Percentiles rank a stretch among this genome's conserved stretches.
Evolutionary conservation across 1,140 invertebrate species (phyloP).

Genomic region (Pentalonia nigronervosa): DNA sequence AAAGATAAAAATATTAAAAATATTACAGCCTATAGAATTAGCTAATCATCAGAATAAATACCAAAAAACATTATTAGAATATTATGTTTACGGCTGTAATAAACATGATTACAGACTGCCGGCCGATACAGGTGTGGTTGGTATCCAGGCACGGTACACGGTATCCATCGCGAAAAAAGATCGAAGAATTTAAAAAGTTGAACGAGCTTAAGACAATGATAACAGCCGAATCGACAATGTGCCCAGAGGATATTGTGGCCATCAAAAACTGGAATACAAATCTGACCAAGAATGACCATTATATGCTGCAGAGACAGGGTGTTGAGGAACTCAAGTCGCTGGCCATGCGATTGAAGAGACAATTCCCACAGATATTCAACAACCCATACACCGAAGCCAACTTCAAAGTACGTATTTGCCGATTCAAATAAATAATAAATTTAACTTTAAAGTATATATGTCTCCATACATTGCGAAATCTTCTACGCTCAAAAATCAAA

Average conservation of each 20-base stretch:
- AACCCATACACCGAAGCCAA: constrained; percentile 41
- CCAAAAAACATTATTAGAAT: background rate
- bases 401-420: constrained; percentile 44
- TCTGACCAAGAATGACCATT: constrained; percentile 48
- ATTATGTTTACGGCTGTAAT: background rate
- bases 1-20: background rate
- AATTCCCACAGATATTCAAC: constrained; percentile 60
- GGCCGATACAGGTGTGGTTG: constrained; percentile 61
- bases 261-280: constrained; percentile 60
- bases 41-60: background rate
- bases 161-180: constrained; percentile 59
- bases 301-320: constrained; percentile 59
- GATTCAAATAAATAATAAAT: background rate
- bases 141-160: constrained; percentile 62
- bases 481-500: background rate
- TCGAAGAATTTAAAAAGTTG: constrained; percentile 55
- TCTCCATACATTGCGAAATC: background rate
- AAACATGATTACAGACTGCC: constrained; percentile 60
- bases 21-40: background rate
- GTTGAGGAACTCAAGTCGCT: constrained; percentile 59
- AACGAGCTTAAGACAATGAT: constrained; percentile 6
- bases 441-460: background rate
- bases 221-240: constrained; percentile 54
- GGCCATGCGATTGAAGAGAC: constrained; percentile 59
- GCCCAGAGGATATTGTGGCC: constrained; percentile 59